phyloP scores from a whole-genome alignment of 2,113 vertebrate species.

The Embiotoca jacksoni region DNA sequence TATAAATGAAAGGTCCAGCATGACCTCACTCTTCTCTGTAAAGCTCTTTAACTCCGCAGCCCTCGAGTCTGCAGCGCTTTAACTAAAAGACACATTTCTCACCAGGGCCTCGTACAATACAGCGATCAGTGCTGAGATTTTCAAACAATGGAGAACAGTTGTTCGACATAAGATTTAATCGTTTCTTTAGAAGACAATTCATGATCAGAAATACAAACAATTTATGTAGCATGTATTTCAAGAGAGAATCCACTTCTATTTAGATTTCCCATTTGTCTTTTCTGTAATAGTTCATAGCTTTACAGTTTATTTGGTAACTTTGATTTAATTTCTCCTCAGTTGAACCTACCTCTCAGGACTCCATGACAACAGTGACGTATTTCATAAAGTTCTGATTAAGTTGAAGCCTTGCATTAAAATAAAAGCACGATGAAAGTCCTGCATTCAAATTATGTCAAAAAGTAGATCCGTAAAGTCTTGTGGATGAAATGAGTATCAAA shows the following conservation, averaged over 20 bases:
- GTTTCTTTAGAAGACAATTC: slow-evolving; percentile 26
- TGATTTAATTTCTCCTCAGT: background rate
- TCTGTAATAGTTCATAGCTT: background rate
- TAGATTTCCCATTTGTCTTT: background rate
- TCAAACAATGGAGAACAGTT: slow-evolving; percentile 52
- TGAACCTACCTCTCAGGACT: background rate
- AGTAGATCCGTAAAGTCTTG: background rate
- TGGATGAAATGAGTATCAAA: too few species aligned
- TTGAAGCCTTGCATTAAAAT: too few species aligned
- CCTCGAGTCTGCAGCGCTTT: slow-evolving; percentile 36
- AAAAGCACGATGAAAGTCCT: background rate
- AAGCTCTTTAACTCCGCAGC: slow-evolving; percentile 61
- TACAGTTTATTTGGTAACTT: background rate
- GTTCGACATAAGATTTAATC: slow-evolving; percentile 21
- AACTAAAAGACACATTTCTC: slow-evolving; percentile 54
- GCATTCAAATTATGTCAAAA: too few species aligned
- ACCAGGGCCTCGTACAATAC: slow-evolving; percentile 36
- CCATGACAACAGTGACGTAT: rapidly evolving
- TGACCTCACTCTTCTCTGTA: slow-evolving; percentile 73
- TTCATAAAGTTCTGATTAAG: too few species aligned
- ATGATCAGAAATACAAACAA: slow-evolving; percentile 14
- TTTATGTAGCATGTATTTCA: background rate
- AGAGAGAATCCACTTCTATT: background rate
- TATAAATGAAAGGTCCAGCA: slow-evolving; percentile 75
- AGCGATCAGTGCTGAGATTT: slow-evolving; percentile 23